Evolutionary conservation across 2,888 invertebrate species (phyloP).

Genomic region (Tholera decimalis): DNA sequence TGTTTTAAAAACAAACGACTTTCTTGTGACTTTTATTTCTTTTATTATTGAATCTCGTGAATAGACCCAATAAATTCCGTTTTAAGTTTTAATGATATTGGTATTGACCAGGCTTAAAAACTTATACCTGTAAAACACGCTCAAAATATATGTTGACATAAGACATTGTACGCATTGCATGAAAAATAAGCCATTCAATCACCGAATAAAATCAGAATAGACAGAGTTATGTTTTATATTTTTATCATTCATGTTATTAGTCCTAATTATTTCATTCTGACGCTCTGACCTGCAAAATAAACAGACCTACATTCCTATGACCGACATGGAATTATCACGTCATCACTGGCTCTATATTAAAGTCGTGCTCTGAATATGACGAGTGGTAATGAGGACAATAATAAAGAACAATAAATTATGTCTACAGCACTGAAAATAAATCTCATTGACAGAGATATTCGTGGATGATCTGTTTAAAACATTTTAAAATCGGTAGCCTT

Average conservation of each 20-base stretch:
- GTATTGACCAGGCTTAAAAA: no score
- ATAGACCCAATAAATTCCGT: neutral
- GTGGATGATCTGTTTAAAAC: conserved; percentile 1
- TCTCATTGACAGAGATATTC: conserved; percentile 1
- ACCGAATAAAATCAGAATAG: no score
- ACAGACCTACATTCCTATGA: conserved; percentile 12
- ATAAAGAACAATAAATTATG: conserved; percentile 30
- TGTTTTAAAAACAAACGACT: neutral
- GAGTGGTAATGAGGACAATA: conserved; percentile 27
- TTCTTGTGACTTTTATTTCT: neutral
- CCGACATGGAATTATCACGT: conserved; percentile 13
- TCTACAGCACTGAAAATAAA: conserved; percentile 33
- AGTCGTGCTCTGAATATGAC: conserved; percentile 47
- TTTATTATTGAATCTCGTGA: neutral
- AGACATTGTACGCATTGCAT: neutral
- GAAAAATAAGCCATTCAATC: no score
- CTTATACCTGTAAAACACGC: neutral
- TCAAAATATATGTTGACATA: neutral
- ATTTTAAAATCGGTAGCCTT: conserved; percentile 6
- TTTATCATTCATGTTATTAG: no score
- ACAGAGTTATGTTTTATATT: no score
- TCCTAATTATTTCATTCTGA: neutral
- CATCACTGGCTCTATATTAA: conserved; percentile 43
- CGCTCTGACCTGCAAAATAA: neutral
- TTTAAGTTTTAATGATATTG: no score